A percentile compares a stretch with the other conserved stretches of the same genome.
These are phyloP conservation scores for Tiliacea aurago DNA, from an alignment of 2,888 invertebrate species.

Conservation along the genomic window DNA sequence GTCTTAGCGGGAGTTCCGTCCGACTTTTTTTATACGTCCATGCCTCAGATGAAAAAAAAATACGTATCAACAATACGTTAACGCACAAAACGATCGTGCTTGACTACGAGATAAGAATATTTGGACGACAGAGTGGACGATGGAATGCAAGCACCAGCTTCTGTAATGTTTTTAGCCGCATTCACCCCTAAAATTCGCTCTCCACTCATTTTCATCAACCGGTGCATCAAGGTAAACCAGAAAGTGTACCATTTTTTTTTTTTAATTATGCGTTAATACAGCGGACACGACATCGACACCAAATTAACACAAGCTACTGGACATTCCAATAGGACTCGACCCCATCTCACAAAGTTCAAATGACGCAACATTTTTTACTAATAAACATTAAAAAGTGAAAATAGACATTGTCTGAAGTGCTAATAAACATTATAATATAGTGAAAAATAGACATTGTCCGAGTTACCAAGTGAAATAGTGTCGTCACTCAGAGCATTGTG, in stretches of 20 bases:
- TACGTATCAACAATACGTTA: background rate
- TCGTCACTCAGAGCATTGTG: too few species aligned
- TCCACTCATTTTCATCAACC: background rate
- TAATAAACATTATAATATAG: too few species aligned
- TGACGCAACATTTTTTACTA: background rate
- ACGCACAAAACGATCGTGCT: background rate
- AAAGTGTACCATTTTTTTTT: background rate
- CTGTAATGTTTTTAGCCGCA: background rate
- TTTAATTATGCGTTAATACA: background rate
- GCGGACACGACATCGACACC: background rate
- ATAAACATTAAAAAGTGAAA: too few species aligned
- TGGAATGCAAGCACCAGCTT: background rate
- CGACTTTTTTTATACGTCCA: too few species aligned
- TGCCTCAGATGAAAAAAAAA: background rate
- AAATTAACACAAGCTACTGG: constrained; percentile 6
- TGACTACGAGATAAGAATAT: background rate
- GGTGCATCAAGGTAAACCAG: background rate
- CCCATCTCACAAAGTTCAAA: background rate
- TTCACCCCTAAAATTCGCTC: background rate
- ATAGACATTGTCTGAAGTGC: too few species aligned
- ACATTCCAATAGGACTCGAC: background rate
- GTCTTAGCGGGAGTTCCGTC: too few species aligned
- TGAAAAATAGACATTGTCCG: too few species aligned
- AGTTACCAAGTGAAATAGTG: too few species aligned
- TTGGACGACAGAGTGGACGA: background rate